Evolutionary conservation across 2,797 vertebrate species (phyloP).

Genomic region (Lepilemur ruficaudatus): DNA sequence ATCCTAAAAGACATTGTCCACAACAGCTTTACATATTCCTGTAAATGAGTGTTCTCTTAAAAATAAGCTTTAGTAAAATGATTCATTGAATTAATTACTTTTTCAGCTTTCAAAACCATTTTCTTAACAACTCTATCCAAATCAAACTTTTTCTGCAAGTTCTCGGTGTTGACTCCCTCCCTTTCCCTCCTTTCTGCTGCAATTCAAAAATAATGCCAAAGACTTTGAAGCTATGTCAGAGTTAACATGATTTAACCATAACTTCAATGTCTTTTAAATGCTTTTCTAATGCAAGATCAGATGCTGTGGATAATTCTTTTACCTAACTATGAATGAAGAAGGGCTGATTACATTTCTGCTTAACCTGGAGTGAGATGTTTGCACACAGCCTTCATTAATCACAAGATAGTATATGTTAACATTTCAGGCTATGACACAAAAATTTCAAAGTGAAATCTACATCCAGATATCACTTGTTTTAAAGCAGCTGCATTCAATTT

Average conservation of each 20-base stretch:
- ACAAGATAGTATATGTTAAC: background rate
- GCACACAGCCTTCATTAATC: constrained; percentile 15
- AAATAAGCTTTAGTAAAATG: constrained; percentile 54
- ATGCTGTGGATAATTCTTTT: constrained; percentile 48
- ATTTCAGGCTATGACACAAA: background rate
- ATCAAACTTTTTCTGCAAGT: background rate
- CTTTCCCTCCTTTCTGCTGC: background rate
- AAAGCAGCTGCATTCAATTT: constrained; percentile 18
- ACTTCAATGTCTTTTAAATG: constrained; percentile 28
- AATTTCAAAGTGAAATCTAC: constrained; percentile 45
- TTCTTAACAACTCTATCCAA: constrained; percentile 37
- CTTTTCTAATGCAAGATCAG: constrained; percentile 39
- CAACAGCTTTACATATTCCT: constrained; percentile 21
- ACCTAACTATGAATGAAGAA: background rate
- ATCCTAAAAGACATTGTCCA: constrained; percentile 10
- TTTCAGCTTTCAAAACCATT: constrained; percentile 39
- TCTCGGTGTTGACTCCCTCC: background rate
- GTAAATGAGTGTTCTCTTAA: background rate
- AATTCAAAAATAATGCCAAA: constrained; percentile 3
- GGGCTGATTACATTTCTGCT: background rate
- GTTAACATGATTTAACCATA: background rate
- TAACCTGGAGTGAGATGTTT: constrained; percentile 37
- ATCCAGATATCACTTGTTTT: constrained; percentile 24
- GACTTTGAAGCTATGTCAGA: constrained; percentile 32
- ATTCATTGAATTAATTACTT: constrained; percentile 41